Base-by-base conservation (phyloP, 1,140 invertebrate genomes). In the Hylyphantes graminicola region DNA sequence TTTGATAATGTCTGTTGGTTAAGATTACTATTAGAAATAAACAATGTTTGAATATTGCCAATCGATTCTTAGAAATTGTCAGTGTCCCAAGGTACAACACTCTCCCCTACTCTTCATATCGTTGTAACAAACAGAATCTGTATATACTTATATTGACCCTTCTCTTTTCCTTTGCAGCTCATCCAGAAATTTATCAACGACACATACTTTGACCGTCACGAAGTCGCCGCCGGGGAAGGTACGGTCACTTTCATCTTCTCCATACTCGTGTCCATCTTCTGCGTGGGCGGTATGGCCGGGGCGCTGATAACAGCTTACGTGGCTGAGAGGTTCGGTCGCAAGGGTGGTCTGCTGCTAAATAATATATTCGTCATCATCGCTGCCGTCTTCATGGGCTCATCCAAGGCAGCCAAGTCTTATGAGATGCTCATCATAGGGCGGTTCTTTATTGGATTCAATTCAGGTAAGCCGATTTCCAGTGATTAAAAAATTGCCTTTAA, bases 231-330 rank as follows among this genome's bases (percentile, higher is more conserved):
- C 12, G 80, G 73, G 12, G 65, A 76, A 7, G 17, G 17, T 11
- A 85, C 85, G 17, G 77, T 83, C 6, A 86, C 79, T 54, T 75
- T 78, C 50, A 86, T 95, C 35, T 95, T 93, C 92, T 93, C 95
- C 0, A 91, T 95, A 17, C 93, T 94, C 0, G 96, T 97, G 0
- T 91, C 95, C 8, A 94, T 97, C 64, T 97, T 95, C 89, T 96
- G 96, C 88, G 92, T 96, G 13, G 96, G 96, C 4, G 96, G 96
- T 9, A 97, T 98, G 94, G 92, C 97, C 75, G 96, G 96, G 2
- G 96, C 95, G 1, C 90, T 95, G 0, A 86, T 94, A 19, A 94
- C 95, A 1, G 95, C 96, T 6, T 90, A 92, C 55, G 90, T 95
- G 2, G 93, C 95, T 65, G 93, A 95, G 87, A 92, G 91, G 85